These are phyloP conservation scores for Drosophila ezoana DNA, from an alignment of 2,888 invertebrate species.

Conservation along the genomic window DNA sequence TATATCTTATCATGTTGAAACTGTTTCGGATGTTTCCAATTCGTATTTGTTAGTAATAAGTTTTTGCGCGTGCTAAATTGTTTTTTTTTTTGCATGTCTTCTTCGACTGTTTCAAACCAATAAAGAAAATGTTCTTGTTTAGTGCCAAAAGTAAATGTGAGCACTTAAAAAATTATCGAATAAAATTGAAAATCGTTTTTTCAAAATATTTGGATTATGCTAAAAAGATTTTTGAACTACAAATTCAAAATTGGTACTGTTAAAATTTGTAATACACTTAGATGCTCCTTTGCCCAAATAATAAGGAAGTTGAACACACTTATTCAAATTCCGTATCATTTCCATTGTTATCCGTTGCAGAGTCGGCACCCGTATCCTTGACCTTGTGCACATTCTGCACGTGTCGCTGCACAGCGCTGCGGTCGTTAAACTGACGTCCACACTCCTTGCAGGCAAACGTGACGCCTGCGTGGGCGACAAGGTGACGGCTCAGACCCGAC, in stretches of 20 bases:
- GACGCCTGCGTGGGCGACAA: constrained; percentile 88
- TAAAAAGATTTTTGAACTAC: neutral
- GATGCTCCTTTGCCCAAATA: neutral
- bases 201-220: constrained; percentile 16
- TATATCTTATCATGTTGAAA: constrained; percentile 44
- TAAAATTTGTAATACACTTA: constrained; percentile 1
- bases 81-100: constrained; percentile 31
- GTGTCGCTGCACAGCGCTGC: constrained; percentile 90
- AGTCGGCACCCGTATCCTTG: constrained; percentile 27
- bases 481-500: constrained; percentile 89
- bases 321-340: constrained; percentile 36
- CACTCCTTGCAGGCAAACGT: constrained; percentile 88
- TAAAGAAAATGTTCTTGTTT: constrained; percentile 37
- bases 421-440: constrained; percentile 89
- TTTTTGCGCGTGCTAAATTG: constrained; percentile 32
- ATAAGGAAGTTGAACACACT: neutral
- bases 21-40: constrained; percentile 55
- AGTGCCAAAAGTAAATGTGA: constrained; percentile 61
- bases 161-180: constrained; percentile 44
- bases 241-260: neutral
- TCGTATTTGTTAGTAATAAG: constrained; percentile 33
- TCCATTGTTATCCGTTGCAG: constrained; percentile 35
- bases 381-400: constrained; percentile 81
- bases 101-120: constrained; percentile 40
- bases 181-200: constrained; percentile 47